phyloP scores from a whole-genome alignment of 2,113 vertebrate genomes.

The Sarotherodon lohbergeri region DNA sequence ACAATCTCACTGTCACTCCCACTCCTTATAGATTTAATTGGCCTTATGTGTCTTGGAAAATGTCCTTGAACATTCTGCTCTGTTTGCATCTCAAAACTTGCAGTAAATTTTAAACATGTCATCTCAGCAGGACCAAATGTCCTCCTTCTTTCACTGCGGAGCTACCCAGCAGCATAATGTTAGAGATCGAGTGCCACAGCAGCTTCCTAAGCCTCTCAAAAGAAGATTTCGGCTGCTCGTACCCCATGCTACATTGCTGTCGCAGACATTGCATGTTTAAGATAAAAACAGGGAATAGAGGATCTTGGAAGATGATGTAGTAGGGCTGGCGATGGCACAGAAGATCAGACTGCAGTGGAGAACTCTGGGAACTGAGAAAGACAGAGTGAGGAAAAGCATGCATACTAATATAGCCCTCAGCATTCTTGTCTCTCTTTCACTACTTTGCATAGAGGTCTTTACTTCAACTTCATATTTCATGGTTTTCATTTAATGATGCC shows the following conservation, averaged over 20 bases:
- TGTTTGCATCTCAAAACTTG: constrained; percentile 32
- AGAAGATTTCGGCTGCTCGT: constrained; percentile 7
- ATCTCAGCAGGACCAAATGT: not conserved
- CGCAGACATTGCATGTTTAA: constrained; percentile 37
- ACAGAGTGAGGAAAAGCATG: not conserved
- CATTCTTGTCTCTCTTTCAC: constrained; percentile 29
- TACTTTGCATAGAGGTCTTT: constrained; percentile 13
- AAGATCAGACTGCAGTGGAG: constrained; percentile 24
- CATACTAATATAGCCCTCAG: constrained; percentile 59
- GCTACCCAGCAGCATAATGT: constrained; percentile 1
- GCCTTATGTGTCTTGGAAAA: constrained; percentile 15
- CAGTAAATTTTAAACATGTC: constrained; percentile 19
- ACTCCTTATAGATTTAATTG: constrained; percentile 6
- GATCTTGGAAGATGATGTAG: constrained; percentile 30
- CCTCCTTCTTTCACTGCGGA: not conserved
- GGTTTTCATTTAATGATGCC: not conserved
- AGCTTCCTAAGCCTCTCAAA: constrained; percentile 9
- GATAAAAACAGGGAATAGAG: constrained; percentile 36
- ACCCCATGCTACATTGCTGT: constrained; percentile 14
- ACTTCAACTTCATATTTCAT: not conserved
- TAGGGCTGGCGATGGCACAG: constrained; percentile 11
- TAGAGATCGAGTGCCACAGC: constrained; percentile 27
- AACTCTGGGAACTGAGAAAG: constrained; percentile 17
- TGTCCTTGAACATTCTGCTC: not conserved
- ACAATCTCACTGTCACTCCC: not conserved